phyloP scores from a whole-genome alignment of 2,113 vertebrate species.

The Pandion haliaetus region DNA sequence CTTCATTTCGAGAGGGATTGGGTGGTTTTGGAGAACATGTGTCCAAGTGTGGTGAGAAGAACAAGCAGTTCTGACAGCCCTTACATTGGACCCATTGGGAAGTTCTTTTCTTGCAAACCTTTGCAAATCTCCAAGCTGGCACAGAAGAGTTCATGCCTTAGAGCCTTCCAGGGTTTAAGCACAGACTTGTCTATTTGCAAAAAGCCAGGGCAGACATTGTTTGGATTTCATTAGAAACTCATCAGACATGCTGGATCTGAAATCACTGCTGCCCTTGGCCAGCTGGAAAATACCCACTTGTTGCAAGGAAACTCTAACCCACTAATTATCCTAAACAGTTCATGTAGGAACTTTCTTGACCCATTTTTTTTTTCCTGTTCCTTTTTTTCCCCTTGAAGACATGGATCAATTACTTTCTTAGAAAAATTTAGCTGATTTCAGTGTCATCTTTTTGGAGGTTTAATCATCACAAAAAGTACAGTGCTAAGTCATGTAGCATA shows the following conservation, averaged over 20 bases:
- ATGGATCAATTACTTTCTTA: conserved; percentile 32
- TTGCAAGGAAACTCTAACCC: conserved; percentile 45
- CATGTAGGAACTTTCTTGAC: conserved; percentile 47
- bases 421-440: conserved; percentile 12
- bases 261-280: conserved; percentile 51
- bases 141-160: background rate
- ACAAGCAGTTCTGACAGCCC: background rate
- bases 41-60: background rate
- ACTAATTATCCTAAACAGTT: conserved; percentile 44
- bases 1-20: background rate
- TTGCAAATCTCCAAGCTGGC: background rate
- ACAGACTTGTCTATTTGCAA: conserved; percentile 18
- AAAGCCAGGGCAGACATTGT: conserved; percentile 57
- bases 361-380: background rate
- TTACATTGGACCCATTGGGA: background rate
- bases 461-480: background rate
- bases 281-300: conserved; percentile 60
- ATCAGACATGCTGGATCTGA: conserved; percentile 69
- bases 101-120: background rate
- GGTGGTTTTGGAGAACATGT: background rate
- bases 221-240: conserved; percentile 72
- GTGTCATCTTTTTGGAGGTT: background rate
- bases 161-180: conserved; percentile 27
- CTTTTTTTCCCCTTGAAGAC: background rate
- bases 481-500: background rate